A percentile compares a stretch with the other conserved stretches of the same genome.
Evolutionary conservation across 2,113 vertebrate species (phyloP).

Genomic region (Aspiorhynchus laticeps): DNA sequence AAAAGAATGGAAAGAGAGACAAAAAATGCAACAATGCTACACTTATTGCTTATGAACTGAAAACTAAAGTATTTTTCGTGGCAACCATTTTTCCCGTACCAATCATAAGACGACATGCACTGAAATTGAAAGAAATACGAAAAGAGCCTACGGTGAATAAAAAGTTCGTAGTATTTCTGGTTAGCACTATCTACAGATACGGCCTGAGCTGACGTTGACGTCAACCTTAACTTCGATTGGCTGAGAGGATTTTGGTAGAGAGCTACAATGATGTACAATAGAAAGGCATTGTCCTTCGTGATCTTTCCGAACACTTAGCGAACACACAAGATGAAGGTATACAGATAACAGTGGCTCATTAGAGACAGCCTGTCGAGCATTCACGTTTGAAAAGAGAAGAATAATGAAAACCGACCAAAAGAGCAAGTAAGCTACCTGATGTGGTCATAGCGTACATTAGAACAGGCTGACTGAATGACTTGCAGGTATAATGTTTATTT

Average conservation of each 20-base stretch:
- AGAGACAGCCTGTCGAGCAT: slow-evolving; percentile 61
- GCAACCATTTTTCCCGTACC: slow-evolving; percentile 72
- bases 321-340: slow-evolving; percentile 46
- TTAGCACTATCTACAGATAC: slow-evolving; percentile 82
- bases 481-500: slow-evolving; percentile 60
- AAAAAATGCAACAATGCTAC: slow-evolving; percentile 78
- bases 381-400: slow-evolving; percentile 66
- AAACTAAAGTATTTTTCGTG: slow-evolving; percentile 72
- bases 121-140: slow-evolving; percentile 58
- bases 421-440: slow-evolving; percentile 71
- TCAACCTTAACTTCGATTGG: slow-evolving; percentile 76
- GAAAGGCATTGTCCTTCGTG: slow-evolving; percentile 83
- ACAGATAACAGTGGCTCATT: slow-evolving; percentile 74
- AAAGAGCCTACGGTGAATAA: slow-evolving; percentile 51
- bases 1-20: slow-evolving; percentile 36
- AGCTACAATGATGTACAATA: slow-evolving; percentile 79
- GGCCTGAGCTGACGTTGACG: slow-evolving; percentile 78
- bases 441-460: slow-evolving; percentile 65
- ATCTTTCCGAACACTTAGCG: slow-evolving; percentile 65
- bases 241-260: slow-evolving; percentile 86
- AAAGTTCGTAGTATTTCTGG: slow-evolving; percentile 68
- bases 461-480: slow-evolving; percentile 66
- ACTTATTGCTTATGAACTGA: slow-evolving; percentile 88
- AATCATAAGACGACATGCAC: slow-evolving; percentile 83
- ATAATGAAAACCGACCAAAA: slow-evolving; percentile 58